Evolutionary conservation across 1,140 invertebrate species (phyloP), one percentile per base, ranked within the genome.

Genomic region (Drosophila watanabei): DNA sequence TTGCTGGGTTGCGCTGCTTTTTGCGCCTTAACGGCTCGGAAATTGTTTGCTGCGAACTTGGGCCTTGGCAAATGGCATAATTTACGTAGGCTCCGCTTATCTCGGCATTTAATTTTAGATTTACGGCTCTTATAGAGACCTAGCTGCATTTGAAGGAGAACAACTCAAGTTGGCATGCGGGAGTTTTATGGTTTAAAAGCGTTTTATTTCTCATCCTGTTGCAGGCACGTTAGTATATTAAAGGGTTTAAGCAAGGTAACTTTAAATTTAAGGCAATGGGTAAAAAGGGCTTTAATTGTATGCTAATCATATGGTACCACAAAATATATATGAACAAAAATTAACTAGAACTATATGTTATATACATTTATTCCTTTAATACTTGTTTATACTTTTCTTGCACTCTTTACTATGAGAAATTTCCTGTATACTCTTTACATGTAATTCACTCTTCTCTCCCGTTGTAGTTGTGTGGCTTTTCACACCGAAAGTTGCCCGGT

Each of bases 21-120:
- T 79, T 70, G 63, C 76, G 66, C 75, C 76, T 58, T 79, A 43
- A 57, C 77, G 60, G 52, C 59, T 75, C 64, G 63, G 39, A 61
- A 70, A 80, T 83, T 83, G 69, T 79, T 79, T 75, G 82, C 63
- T 75, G 80, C 78, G 75, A 83, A 65, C 80, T 75, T 70, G 69
- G 70, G 60, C 45, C 64, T 49, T 52, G 60, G 70, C 48, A 80
- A 83, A 80, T 62, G 81, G 71, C 61, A 83, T 83, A 79, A 83
- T 83, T 83, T 80, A 83, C 75, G 70, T 51, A 76, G 57, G 54
- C 54, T 35, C 58, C 56, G 81, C 70, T 83, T 83, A 83, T 83
- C 80, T 83, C 18, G 69, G 63, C 75, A 79, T 83, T 83, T 83
- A 84, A 84, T 83, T 84, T 83, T 52, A 80, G 76, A 83, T 84